Base-by-base conservation (phyloP, 1,140 invertebrate genomes). In the Lepidurus packardi region DNA sequence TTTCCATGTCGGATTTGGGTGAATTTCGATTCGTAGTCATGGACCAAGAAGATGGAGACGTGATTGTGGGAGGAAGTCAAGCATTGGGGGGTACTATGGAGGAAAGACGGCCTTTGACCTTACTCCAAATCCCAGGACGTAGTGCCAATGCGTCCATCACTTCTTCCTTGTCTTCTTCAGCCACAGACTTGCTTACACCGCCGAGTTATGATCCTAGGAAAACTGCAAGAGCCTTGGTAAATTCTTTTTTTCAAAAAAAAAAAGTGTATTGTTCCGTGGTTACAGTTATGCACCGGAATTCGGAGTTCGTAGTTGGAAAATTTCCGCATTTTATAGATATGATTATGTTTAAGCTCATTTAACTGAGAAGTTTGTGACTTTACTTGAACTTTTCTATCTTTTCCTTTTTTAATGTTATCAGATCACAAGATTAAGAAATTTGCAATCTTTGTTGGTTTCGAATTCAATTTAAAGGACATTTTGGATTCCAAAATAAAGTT, bases 151-250 rank as follows among this genome's bases (percentile, higher is more conserved):
- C 85, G 4, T 89, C 88, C 80, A 86, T 89, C 76, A 87, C 87
- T 10, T 88, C 89, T 78, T 89, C 86, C 78, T 84, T 89, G 73
- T 89, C 86, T 78, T 79, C 84, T 89, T 82, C 88, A 89, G 79
- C 87, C 87, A 24, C 88, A 88, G 7, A 89, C 89, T 81, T 89
- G 89, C 79, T 73, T 44, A 45, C 73, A 45, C 24, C 73, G 43
- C 53, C 53, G 13, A 65, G 13, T 65, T 65, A 65, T 21, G 53
- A 65, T n/a, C 53, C 53, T 13, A 65, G 53, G n/a, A 65, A 65
- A 65, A 65, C 53, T 16, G 53, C 53, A 65, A 21, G 53, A 65
- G 53, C 53, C 16, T 16, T 65, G 53, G 53, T 65, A 65, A 65
- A 21, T 65, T 34, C 1, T 34, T 34, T 34, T 34, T 65, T 13